Base-by-base conservation (phyloP, 2,888 invertebrate genomes). In the Drosophila maculinotata region DNA sequence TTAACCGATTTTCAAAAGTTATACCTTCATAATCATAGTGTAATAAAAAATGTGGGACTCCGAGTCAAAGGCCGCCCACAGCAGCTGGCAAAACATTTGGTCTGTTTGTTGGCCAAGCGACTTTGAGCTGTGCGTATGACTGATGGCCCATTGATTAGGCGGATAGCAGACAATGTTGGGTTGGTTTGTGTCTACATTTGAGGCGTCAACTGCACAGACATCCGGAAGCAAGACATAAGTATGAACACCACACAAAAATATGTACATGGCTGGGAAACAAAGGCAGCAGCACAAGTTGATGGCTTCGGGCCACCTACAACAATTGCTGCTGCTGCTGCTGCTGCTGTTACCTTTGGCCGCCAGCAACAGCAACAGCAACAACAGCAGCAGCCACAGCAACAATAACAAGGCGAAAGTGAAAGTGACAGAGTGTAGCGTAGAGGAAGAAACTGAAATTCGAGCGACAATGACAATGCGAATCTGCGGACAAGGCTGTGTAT, bases 391-490 rank as follows among this genome's bases (percentile, higher is more conserved):
- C 33, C 51, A 10, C 39, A 49, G 10, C 56, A 52, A 15, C 38
- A 65, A 49, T 26, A 56, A 15, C 25, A 41, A 51, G 39, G 48
- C 65, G 66, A 72, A 84, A 88, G 84, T 88, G 84, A 84, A 84
- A 84, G 84, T 81, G 85, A 69, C 74, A 81, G 63, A 74, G 66
- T 63, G 60, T 53, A 65, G 68, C 67, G 53, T 51, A 38, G 68
- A 63, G 83, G 52, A 85, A 69, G 83, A 82, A 78, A 76, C 82
- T 75, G 53, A 75, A 74, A 51, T 54, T 69, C 72, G 60, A 72
- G 67, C 67, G 86, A 72, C 87, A 87, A 76, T 83, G 83, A 87
- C 83, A 87, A 87, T 85, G 87, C 66, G 71, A 66, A 49, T 59
- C 64, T 41, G 39, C 66, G 60, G 44, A 69, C 62, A 78, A 60